phyloP scores from a whole-genome alignment of 2,113 vertebrate species.

The Coregonus clupeaformis region DNA sequence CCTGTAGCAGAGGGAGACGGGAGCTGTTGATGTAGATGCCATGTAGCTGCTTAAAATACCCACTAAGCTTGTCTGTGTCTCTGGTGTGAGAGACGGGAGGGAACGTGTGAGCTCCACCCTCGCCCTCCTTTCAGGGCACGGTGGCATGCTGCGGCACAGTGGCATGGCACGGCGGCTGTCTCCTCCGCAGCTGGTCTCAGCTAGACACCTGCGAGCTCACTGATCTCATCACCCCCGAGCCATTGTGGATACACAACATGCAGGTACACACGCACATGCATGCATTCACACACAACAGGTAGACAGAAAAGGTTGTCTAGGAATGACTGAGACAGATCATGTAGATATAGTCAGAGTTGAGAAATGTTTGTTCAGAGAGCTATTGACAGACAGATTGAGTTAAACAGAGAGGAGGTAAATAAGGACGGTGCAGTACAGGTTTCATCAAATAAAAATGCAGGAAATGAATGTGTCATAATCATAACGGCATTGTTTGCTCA shows the following conservation, averaged over 20 bases:
- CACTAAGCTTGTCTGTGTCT: slow-evolving; percentile 15
- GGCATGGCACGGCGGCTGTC: background rate
- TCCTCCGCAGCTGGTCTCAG: slow-evolving; percentile 20
- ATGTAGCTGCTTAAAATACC: slow-evolving; percentile 22
- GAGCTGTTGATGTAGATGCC: slow-evolving; percentile 27
- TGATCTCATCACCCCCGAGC: slow-evolving; percentile 35
- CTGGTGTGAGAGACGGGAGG: slow-evolving; percentile 24
- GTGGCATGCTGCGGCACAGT: background rate
- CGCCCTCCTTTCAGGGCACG: slow-evolving; percentile 30
- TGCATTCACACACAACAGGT: background rate
- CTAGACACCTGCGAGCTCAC: slow-evolving; percentile 42
- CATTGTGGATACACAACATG: no score
- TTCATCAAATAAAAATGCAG: slow-evolving; percentile 53
- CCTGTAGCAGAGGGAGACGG: slow-evolving; percentile 14
- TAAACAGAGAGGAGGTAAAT: slow-evolving; percentile 14
- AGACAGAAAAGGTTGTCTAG: background rate
- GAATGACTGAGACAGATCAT: slow-evolving; percentile 17
- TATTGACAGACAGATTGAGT: slow-evolving; percentile 33
- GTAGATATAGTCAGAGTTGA: slow-evolving; percentile 28
- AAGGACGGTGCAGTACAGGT: slow-evolving; percentile 24
- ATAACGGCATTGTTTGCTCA: slow-evolving; percentile 51
- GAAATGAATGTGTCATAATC: slow-evolving; percentile 53
- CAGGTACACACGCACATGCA: background rate
- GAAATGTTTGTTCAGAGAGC: slow-evolving; percentile 33
- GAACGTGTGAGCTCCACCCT: slow-evolving; percentile 1